Conservation (phyloP, 2,888 invertebrate genomes). For the Andrena praecox region DNA sequence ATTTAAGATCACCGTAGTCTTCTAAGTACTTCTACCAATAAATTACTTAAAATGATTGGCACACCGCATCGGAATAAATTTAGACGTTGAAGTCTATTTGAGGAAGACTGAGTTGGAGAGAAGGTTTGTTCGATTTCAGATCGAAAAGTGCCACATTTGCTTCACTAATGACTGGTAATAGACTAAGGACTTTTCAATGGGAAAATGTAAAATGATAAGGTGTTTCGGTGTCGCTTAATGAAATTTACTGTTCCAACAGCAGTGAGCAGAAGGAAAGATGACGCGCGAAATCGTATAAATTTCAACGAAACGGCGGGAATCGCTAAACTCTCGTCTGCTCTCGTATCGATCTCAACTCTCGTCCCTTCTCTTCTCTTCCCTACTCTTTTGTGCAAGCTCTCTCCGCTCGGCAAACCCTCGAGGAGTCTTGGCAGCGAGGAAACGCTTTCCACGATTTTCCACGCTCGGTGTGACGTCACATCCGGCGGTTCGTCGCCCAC, state of each 20-base stretch:
- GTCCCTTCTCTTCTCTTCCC: slow-evolving; percentile 55
- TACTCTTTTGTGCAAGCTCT: slow-evolving; percentile 62
- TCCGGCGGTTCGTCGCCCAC: slow-evolving; percentile 50
- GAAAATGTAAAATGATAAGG: not conserved
- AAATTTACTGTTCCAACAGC: not conserved
- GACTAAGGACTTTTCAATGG: no score
- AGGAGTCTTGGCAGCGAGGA: slow-evolving; percentile 56
- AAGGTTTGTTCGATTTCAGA: no score
- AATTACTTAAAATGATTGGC: no score
- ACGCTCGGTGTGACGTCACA: slow-evolving; percentile 62
- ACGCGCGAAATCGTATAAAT: slow-evolving; percentile 62
- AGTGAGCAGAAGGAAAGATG: not conserved
- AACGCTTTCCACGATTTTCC: slow-evolving; percentile 73
- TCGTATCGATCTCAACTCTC: slow-evolving; percentile 66
- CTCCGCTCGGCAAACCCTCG: slow-evolving; percentile 57
- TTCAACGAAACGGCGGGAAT: slow-evolving; percentile 72
- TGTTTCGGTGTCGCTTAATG: not conserved
- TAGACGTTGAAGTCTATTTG: no score
- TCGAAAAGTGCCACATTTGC: no score
- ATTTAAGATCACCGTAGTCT: no score
- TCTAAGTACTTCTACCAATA: no score
- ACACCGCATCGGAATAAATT: no score
- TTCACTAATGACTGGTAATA: no score
- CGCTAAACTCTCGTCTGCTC: slow-evolving; percentile 72
- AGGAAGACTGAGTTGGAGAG: no score